Conservation (phyloP, 2,888 invertebrate species). For the Standfussiana lucernea region DNA sequence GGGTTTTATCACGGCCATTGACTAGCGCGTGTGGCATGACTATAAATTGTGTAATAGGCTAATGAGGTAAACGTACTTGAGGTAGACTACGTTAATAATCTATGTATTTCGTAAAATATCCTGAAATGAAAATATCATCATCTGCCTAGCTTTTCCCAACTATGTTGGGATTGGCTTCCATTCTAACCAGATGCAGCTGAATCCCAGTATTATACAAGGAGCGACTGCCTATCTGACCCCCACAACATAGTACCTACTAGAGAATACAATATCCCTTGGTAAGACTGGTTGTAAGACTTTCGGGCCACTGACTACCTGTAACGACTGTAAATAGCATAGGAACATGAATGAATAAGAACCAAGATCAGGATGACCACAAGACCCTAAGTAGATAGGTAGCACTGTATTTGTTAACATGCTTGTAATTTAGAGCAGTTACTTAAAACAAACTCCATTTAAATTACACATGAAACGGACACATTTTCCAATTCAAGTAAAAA, state of each 20-base stretch:
- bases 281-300: too few relatives aligned
- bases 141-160: background rate
- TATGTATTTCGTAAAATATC: background rate
- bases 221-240: background rate
- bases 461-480: background rate
- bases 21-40: too few relatives aligned
- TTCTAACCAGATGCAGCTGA: background rate
- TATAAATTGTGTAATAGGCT: background rate
- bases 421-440: background rate
- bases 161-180: background rate
- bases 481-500: conserved; percentile 26
- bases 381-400: background rate
- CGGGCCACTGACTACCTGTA: too few relatives aligned
- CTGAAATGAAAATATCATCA: background rate
- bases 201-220: background rate
- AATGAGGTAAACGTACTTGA: background rate
- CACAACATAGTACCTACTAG: too few relatives aligned
- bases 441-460: background rate
- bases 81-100: background rate
- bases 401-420: background rate
- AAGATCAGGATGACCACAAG: too few relatives aligned
- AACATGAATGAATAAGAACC: background rate
- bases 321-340: too few relatives aligned
- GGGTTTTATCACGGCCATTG: background rate
- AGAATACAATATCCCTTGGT: too few relatives aligned